Base-by-base conservation (phyloP, 2,797 vertebrate species). In the Microchirus variegatus region DNA sequence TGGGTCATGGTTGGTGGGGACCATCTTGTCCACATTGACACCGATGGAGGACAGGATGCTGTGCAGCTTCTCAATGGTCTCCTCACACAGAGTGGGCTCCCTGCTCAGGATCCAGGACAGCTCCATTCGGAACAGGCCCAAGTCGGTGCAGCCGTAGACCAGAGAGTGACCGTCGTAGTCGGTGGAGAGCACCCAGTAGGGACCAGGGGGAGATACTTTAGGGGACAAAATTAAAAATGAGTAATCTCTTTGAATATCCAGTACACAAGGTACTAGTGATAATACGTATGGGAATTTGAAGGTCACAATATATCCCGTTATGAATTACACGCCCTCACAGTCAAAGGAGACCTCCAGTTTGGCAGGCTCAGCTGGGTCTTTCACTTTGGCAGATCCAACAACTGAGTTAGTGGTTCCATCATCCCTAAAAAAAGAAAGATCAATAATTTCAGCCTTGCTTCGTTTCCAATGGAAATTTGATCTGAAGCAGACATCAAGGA, bases 141-240 rank as follows among this genome's bases (percentile, higher is more conserved):
- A 68, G 47, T 90, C 86, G 0, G 88, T 91, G 77, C 96, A 96
- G 83, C 94, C 93, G 77, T 96, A 96, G 50, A 96, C 92, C 38
- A 97, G 88, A 0, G 93, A 70, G 38, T 95, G 94, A 84, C 76
- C 91, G 41, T 92, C 88, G 0, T 95, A 96, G 90, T 96, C 93
- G 0, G 95, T 95, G 75, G 93, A 91, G 80, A 96, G 70, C 31
- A 97, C 90, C 94, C 94, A 95, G 89, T 96, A 96, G 0, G 94
- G 93, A 2, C 85, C 62, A 0, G 90, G 83, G 0, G 92, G 93
- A 83, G 15, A 35, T 40, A 26, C 47, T 10, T 54, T 42, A n/a
- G 31, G 37, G 42, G 45, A 16, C 14, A 56, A 11, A 58, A 8
- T 5, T 2, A 38, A 3, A 42, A 42, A n/a, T n/a, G n/a, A n/a